These are phyloP conservation scores for Eulemur mongoz DNA, from an alignment of 2,797 vertebrate genomes.

Conservation along the genomic window DNA sequence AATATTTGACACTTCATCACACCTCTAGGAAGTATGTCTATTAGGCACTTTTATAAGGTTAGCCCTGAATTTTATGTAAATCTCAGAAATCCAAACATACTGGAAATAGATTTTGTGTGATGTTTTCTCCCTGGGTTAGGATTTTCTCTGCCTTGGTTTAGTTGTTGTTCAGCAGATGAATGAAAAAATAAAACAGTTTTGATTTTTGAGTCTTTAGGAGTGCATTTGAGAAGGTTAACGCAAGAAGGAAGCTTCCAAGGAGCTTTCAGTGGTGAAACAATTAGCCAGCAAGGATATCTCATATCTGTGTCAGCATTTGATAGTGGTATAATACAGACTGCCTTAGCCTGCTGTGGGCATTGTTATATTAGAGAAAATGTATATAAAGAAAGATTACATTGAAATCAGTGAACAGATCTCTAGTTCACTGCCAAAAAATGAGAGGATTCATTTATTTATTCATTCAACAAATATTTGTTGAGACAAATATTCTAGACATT, in stretches of 20 bases:
- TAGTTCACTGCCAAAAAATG: background rate
- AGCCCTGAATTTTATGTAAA: slow-evolving; percentile 38
- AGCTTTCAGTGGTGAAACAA: background rate
- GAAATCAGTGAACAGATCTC: background rate
- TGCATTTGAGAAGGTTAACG: background rate
- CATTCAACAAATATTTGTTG: background rate
- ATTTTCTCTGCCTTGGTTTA: slow-evolving; percentile 2
- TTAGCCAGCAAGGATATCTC: background rate
- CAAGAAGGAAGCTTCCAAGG: background rate
- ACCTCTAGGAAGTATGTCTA: slow-evolving; percentile 9
- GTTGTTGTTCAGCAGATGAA: background rate
- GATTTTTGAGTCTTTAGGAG: background rate
- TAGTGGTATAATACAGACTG: background rate
- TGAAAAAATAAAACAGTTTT: background rate
- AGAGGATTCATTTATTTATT: background rate
- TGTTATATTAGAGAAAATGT: background rate
- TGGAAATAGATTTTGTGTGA: background rate
- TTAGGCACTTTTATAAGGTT: slow-evolving; percentile 16
- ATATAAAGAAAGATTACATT: background rate
- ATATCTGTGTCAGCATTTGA: background rate
- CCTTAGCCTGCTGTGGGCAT: background rate
- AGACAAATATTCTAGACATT: background rate
- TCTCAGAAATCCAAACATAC: background rate
- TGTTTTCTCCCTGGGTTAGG: background rate
- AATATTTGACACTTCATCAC: background rate